These are phyloP conservation scores for Bombus consobrinus DNA, from an alignment of 1,140 invertebrate species.

Conservation along the genomic window DNA sequence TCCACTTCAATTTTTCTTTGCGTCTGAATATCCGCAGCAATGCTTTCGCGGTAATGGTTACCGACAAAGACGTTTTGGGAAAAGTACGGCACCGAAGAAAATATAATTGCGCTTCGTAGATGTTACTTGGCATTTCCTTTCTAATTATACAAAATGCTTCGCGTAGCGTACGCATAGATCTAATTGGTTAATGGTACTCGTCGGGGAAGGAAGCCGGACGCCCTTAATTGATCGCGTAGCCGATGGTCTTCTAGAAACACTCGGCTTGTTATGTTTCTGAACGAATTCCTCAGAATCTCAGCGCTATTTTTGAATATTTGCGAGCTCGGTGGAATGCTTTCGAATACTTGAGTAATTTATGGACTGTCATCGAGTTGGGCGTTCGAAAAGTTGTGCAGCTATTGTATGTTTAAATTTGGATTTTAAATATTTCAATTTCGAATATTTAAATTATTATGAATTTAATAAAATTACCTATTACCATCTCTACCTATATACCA, in stretches of 20 bases:
- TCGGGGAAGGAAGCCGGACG: background rate
- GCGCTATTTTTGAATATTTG: background rate
- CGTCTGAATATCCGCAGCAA: background rate
- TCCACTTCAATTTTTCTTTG: slow-evolving; percentile 34
- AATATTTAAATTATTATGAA: too few species aligned
- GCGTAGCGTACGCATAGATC: background rate
- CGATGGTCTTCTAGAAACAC: background rate
- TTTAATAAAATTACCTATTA: too few species aligned
- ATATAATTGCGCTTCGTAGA: slow-evolving; percentile 16
- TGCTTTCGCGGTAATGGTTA: slow-evolving; percentile 22
- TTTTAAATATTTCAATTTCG: too few species aligned
- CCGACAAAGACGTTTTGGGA: slow-evolving; percentile 48
- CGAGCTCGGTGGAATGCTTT: background rate
- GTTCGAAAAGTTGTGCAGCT: too few species aligned
- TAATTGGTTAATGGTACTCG: slow-evolving; percentile 32
- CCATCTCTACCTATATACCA: too few species aligned
- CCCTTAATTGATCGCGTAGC: slow-evolving; percentile 8
- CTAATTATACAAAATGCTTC: slow-evolving; percentile 12
- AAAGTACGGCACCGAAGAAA: slow-evolving; percentile 20
- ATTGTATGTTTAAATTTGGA: too few species aligned
- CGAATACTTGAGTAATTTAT: background rate
- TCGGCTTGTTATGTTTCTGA: background rate
- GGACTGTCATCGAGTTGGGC: too few species aligned
- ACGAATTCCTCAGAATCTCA: background rate
- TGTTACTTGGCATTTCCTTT: slow-evolving; percentile 1